These are phyloP conservation scores for Zeugodacus cucurbitae DNA, from an alignment of 1,140 invertebrate genomes.

Conservation along the genomic window DNA sequence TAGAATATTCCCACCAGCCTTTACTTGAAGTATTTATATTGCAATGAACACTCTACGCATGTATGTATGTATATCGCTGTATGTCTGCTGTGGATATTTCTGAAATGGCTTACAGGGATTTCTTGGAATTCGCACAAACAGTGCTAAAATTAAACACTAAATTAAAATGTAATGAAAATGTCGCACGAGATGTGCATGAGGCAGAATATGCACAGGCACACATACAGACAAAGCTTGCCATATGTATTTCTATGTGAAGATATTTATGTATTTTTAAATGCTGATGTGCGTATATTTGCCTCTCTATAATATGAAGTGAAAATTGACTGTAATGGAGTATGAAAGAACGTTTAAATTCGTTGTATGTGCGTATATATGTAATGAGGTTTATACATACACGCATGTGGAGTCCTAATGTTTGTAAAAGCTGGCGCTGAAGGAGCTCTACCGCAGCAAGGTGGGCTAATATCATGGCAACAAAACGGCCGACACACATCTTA, in stretches of 20 bases:
- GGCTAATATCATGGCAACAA: not conserved
- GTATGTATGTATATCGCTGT: not conserved
- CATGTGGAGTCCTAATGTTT: no score
- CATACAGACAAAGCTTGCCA: not conserved
- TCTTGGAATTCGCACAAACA: slow-evolving; percentile 22
- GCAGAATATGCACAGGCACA: not conserved
- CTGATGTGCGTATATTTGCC: not conserved
- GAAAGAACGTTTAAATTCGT: not conserved
- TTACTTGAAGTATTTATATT: not conserved
- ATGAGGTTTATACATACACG: not conserved
- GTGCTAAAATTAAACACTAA: slow-evolving; percentile 33
- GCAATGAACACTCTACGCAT: not conserved
- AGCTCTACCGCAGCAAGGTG: not conserved
- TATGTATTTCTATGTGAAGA: not conserved
- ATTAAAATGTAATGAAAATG: slow-evolving; percentile 36
- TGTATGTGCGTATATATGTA: not conserved
- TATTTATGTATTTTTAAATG: not conserved
- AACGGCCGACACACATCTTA: not conserved
- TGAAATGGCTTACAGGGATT: not conserved
- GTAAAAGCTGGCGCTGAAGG: not conserved
- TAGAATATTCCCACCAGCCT: not conserved
- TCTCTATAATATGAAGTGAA: not conserved
- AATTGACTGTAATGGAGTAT: slow-evolving; percentile 4
- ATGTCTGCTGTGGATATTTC: not conserved
- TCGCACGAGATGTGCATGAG: not conserved